Evolutionary conservation across 2,113 vertebrate species (phyloP).

Genomic region (Gulo gulo): DNA sequence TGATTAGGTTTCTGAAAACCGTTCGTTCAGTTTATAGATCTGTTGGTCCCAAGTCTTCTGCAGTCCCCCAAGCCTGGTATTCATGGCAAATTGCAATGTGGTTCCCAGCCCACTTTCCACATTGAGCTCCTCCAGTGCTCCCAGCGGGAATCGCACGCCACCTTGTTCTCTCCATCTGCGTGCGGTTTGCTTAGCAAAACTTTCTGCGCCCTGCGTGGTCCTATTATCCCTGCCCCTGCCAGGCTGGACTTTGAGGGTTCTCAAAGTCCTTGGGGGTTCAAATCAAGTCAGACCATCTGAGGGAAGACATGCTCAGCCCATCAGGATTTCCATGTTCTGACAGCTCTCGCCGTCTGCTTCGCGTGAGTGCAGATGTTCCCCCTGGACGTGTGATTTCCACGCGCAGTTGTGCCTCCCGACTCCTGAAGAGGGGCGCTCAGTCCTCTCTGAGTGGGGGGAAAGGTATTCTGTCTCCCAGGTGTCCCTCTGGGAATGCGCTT

Average conservation of each 20-base stretch:
- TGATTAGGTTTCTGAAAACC: background rate
- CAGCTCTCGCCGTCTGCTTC: rapidly evolving
- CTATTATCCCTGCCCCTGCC: rapidly evolving
- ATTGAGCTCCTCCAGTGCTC: background rate
- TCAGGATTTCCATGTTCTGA: rapidly evolving
- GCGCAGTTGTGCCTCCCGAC: rapidly evolving
- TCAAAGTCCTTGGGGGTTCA: background rate
- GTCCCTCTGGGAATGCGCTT: background rate
- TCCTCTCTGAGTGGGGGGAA: background rate
- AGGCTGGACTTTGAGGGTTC: background rate
- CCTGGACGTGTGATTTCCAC: rapidly evolving
- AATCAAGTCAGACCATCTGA: background rate
- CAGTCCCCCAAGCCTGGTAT: background rate
- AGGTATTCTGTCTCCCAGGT: background rate
- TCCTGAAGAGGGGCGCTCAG: background rate
- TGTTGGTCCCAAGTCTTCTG: background rate
- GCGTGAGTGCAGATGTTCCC: rapidly evolving
- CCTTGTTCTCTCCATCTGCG: background rate
- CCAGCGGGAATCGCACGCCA: rapidly evolving
- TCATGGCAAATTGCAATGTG: background rate
- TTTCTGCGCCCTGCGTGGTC: rapidly evolving
- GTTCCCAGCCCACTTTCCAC: background rate
- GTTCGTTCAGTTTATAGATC: background rate
- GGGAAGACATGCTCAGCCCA: background rate
- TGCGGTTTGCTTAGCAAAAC: background rate